These are phyloP conservation scores for Rousettus leschenaultii DNA, from an alignment of 2,113 vertebrate genomes.

Conservation along the genomic window DNA sequence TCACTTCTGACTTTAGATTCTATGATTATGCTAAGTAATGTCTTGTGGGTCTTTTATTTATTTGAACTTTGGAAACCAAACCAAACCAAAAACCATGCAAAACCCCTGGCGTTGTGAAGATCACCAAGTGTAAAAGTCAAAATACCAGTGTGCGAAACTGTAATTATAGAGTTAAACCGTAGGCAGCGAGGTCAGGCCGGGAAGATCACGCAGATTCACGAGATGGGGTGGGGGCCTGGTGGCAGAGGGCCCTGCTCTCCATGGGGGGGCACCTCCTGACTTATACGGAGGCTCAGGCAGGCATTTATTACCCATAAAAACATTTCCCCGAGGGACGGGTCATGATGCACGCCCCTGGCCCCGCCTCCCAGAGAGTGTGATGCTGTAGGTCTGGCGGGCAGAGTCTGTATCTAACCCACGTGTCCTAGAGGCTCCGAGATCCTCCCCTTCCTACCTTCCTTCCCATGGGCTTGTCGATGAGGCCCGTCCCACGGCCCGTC, in stretches of 20 bases:
- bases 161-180: background rate
- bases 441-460: background rate
- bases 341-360: background rate
- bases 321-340: background rate
- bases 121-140: background rate
- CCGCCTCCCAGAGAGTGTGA: too few relatives aligned
- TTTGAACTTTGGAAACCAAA: background rate
- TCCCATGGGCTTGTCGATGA: fast-evolving
- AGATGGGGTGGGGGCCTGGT: fast-evolving
- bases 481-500: fast-evolving
- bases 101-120: background rate
- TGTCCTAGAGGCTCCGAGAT: background rate
- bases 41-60: background rate
- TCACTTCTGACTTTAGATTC: background rate
- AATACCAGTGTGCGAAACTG: background rate
- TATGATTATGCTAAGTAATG: background rate
- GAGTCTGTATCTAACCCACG: background rate
- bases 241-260: fast-evolving
- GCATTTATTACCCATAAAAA: background rate
- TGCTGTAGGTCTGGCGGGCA: background rate
- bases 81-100: background rate
- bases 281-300: fast-evolving
- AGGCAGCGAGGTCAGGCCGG: background rate
- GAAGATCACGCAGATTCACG: fast-evolving
- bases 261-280: fast-evolving